phyloP scores from a whole-genome alignment of 2,113 vertebrate genomes.

The Pholis gunnellus region DNA sequence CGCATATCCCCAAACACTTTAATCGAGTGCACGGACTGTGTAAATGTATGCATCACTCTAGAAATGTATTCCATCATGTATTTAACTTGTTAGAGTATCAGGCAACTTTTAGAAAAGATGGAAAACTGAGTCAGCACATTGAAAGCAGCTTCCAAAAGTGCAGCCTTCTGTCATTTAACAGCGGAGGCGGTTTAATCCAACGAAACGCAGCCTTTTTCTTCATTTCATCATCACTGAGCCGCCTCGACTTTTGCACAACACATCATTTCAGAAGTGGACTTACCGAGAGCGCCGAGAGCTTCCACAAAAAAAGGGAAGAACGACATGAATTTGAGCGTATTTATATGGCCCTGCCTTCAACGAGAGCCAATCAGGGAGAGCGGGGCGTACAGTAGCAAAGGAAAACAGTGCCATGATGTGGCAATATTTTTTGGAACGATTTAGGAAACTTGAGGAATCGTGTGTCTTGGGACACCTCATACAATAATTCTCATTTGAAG shows the following conservation, averaged over 20 bases:
- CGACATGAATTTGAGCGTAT: slow-evolving; percentile 41
- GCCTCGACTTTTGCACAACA: neutral
- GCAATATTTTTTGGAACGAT: neutral
- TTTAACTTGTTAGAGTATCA: neutral
- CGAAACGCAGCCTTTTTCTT: neutral
- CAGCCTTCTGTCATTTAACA: no score
- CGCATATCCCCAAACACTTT: neutral
- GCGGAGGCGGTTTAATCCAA: neutral
- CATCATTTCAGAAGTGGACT: slow-evolving; percentile 22
- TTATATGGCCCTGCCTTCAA: slow-evolving; percentile 79
- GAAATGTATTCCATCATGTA: neutral
- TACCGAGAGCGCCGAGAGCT: slow-evolving; percentile 37
- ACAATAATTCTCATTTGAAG: neutral
- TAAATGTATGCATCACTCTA: no score
- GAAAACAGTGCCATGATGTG: slow-evolving; percentile 46
- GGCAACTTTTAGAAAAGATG: neutral
- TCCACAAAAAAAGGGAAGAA: slow-evolving; percentile 51
- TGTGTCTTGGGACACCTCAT: neutral
- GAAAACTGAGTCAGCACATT: neutral
- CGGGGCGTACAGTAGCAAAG: slow-evolving; percentile 54
- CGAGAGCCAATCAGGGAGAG: slow-evolving; percentile 73
- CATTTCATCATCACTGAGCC: neutral
- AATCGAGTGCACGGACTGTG: neutral
- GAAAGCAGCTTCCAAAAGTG: neutral
- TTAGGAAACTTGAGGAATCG: neutral